These are phyloP conservation scores for Intellagama lesueurii DNA, from an alignment of 2,797 vertebrate genomes.

Conservation along the genomic window DNA sequence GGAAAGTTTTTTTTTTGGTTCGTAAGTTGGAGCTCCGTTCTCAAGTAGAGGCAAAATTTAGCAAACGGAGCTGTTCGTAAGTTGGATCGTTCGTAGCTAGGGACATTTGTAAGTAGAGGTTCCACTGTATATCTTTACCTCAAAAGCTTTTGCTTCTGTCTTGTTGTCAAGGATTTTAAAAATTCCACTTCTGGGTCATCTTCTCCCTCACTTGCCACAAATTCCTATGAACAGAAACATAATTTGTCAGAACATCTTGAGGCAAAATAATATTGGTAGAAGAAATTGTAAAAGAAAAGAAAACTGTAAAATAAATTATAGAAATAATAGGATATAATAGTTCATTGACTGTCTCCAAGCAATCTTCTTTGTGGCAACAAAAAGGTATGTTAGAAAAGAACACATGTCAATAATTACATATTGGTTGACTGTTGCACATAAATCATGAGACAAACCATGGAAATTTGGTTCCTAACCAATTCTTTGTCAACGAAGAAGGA, in stretches of 20 bases:
- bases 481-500: neutral
- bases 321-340: neutral
- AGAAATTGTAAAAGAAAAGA: too few species aligned
- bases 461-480: neutral
- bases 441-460: neutral
- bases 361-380: neutral
- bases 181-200: slow-evolving; percentile 98
- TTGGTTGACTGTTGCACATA: neutral
- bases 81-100: too few species aligned
- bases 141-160: slow-evolving; percentile 97
- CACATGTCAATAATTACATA: neutral
- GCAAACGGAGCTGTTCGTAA: too few species aligned
- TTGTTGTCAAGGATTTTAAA: slow-evolving; percentile 95
- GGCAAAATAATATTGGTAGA: neutral
- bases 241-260: neutral
- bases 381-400: neutral
- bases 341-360: neutral
- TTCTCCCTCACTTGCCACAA: slow-evolving; percentile 94
- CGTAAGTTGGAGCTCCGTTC: too few species aligned
- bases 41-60: too few species aligned
- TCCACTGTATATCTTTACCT: slow-evolving; percentile 85
- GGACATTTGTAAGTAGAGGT: too few species aligned
- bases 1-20: too few species aligned
- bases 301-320: neutral
- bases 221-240: slow-evolving; percentile 80